A percentile compares a stretch with the other conserved stretches of the same genome.
Conservation (phyloP, 2,888 invertebrate genomes). For the Drosophila melanosoma region DNA sequence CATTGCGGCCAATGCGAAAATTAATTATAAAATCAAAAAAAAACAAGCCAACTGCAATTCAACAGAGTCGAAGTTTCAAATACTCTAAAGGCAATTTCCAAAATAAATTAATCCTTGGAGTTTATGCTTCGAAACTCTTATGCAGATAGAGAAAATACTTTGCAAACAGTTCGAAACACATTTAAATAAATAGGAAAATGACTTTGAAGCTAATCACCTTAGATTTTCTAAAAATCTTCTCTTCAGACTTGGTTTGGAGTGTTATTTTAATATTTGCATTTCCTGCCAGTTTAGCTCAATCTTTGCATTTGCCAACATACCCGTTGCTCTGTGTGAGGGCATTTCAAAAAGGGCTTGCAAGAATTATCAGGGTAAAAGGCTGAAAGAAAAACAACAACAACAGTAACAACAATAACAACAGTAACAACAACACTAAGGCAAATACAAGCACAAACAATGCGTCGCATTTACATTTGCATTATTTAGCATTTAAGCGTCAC, state of each 20-base stretch:
- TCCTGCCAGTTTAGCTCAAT: neutral
- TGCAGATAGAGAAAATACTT: neutral
- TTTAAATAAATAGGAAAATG: neutral
- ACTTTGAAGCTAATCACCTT: neutral
- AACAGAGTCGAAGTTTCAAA: conserved; percentile 20
- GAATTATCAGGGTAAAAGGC: conserved; percentile 40
- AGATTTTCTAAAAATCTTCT: neutral
- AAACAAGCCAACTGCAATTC: conserved; percentile 3
- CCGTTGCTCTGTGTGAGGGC: conserved; percentile 7
- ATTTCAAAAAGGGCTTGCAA: conserved; percentile 52
- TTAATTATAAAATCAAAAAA: conserved; percentile 52
- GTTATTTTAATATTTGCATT: neutral
- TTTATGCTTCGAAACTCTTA: neutral
- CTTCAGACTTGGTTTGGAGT: neutral
- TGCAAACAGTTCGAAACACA: neutral
- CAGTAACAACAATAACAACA: neutral
- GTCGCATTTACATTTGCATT: conserved; percentile 78
- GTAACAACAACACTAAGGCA: conserved; percentile 20
- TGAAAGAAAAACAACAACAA: conserved; percentile 39
- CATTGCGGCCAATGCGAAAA: conserved; percentile 65
- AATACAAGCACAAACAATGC: conserved; percentile 63
- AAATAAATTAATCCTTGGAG: neutral
- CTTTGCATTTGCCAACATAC: neutral
- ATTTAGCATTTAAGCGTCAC: conserved; percentile 80
- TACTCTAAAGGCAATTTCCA: conserved; percentile 20